Evolutionary conservation across 2,113 vertebrate species (phyloP).

Genomic region (Varanus salvator): DNA sequence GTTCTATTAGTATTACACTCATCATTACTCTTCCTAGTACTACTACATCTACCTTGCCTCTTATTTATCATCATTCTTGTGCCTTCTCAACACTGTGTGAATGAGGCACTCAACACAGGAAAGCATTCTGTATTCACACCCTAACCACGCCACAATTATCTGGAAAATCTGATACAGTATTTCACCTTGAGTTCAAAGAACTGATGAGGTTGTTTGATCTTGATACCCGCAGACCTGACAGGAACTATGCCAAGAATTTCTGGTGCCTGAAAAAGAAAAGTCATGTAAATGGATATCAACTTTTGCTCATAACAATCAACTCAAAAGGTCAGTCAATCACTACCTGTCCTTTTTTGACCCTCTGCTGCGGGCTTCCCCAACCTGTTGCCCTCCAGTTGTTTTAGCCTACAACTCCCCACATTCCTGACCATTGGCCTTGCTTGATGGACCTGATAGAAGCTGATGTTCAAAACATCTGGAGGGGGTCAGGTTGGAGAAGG

Average conservation of each 20-base stretch:
- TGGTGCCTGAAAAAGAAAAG: slow-evolving; percentile 74
- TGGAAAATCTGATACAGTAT: neutral
- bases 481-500: no score
- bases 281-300: no score
- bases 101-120: neutral
- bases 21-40: no score
- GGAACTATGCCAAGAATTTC: slow-evolving; percentile 76
- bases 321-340: neutral
- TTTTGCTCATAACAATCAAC: neutral
- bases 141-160: neutral
- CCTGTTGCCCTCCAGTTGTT: no score
- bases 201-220: slow-evolving; percentile 74
- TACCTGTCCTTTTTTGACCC: neutral
- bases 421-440: no score
- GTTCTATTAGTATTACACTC: no score
- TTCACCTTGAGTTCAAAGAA: slow-evolving; percentile 87
- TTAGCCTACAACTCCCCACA: no score
- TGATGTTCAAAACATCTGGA: no score
- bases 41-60: no score
- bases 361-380: no score
- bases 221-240: slow-evolving; percentile 72
- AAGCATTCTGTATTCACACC: neutral
- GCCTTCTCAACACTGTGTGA: neutral
- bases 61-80: neutral
- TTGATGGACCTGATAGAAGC: no score